Evolutionary conservation across 2,113 vertebrate species (phyloP).

Genomic region (Triplophysa tibetana): DNA sequence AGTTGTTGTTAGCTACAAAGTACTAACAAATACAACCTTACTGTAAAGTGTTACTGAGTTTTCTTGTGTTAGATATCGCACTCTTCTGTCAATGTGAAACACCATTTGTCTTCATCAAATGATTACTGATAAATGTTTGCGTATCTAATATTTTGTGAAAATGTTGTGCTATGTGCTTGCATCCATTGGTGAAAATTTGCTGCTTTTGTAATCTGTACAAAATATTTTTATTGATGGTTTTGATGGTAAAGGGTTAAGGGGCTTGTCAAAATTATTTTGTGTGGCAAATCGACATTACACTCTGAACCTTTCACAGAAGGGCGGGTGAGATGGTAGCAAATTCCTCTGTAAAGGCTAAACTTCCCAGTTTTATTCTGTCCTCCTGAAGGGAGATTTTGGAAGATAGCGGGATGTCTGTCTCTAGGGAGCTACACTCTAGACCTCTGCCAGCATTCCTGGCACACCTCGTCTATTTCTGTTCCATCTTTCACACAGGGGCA

Average conservation of each 20-base stretch:
- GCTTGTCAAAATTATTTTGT: not conserved
- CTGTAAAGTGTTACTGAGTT: too few species aligned
- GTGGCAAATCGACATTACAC: not conserved
- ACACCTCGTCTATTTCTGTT: conserved; percentile 45
- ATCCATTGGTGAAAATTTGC: too few species aligned
- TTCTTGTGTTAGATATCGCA: too few species aligned
- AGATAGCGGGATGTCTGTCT: conserved; percentile 2
- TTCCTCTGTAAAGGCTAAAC: not conserved
- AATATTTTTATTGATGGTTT: too few species aligned
- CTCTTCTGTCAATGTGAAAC: too few species aligned
- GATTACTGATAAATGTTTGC: too few species aligned
- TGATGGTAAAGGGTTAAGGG: not conserved
- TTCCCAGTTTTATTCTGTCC: not conserved
- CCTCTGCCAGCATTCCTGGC: conserved; percentile 38
- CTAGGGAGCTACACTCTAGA: conserved; percentile 19
- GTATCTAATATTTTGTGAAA: too few species aligned
- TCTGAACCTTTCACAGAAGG: not conserved
- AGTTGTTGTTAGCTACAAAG: too few species aligned
- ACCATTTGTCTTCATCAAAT: too few species aligned
- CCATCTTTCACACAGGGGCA: conserved; percentile 46
- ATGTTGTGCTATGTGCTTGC: too few species aligned
- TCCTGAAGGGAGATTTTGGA: conserved; percentile 13
- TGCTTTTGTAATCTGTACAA: too few species aligned
- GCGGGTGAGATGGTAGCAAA: not conserved
- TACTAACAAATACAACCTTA: too few species aligned